A percentile compares a stretch with the other conserved stretches of the same genome.
Conservation (phyloP, 2,113 vertebrate species). For the Pteropus alecto region DNA sequence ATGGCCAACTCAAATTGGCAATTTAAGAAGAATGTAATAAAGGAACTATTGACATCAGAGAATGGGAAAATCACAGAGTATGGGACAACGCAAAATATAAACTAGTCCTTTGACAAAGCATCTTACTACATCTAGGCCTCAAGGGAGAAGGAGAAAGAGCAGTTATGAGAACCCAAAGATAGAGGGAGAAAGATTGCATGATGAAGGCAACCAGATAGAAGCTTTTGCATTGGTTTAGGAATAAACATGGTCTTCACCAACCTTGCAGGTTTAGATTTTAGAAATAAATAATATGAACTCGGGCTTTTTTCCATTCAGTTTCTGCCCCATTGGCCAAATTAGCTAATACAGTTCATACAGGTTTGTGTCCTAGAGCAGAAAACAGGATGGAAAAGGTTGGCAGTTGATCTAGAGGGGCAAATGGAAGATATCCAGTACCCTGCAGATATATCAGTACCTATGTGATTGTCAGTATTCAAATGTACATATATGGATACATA, state of each 20-base stretch:
- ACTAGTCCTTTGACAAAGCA: background rate
- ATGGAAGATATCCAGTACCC: background rate
- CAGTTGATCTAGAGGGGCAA: background rate
- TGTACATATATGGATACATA: background rate
- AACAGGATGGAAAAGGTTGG: background rate
- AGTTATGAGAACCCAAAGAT: background rate
- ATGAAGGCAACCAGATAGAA: fast-evolving
- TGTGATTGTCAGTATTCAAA: background rate
- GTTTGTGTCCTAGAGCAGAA: background rate
- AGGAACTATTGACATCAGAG: background rate
- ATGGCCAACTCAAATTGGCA: background rate
- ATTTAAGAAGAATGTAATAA: background rate
- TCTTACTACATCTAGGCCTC: background rate
- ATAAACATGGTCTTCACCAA: background rate
- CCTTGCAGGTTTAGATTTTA: fast-evolving
- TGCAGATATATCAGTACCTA: fast-evolving
- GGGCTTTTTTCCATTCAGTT: background rate
- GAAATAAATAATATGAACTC: background rate
- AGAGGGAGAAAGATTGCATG: background rate
- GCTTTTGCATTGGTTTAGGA: background rate
- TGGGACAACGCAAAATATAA: background rate
- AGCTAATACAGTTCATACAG: background rate
- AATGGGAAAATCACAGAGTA: background rate
- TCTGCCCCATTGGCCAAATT: background rate
- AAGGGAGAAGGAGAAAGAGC: background rate